These are phyloP conservation scores for Druon quercuslanigerum DNA, from an alignment of 1,140 invertebrate genomes.

Conservation along the genomic window DNA sequence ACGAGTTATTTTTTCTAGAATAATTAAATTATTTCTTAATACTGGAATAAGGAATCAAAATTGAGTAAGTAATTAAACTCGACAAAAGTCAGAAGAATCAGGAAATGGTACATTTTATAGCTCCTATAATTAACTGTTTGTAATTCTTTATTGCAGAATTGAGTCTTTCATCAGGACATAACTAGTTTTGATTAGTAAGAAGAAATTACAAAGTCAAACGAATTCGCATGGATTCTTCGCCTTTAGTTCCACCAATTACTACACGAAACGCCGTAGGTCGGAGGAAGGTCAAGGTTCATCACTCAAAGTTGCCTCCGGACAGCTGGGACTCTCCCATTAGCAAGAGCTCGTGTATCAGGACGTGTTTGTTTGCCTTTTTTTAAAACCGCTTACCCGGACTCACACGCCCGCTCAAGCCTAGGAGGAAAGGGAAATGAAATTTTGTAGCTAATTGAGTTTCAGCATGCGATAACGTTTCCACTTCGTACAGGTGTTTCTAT, in stretches of 20 bases:
- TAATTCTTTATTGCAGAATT: too few species aligned
- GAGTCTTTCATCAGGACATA: too few species aligned
- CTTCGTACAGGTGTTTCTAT: slow-evolving; percentile 55
- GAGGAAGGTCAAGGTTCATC: slow-evolving; percentile 57
- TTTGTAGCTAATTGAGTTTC: slow-evolving; percentile 57
- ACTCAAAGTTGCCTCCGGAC: slow-evolving; percentile 50
- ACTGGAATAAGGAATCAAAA: too few species aligned
- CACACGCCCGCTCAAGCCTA: slow-evolving; percentile 36
- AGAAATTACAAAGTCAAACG: not conserved
- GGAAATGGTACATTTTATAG: slow-evolving; percentile 1
- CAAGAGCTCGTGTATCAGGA: slow-evolving; percentile 51
- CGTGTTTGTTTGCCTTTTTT: slow-evolving; percentile 48
- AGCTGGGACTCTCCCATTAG: slow-evolving; percentile 57
- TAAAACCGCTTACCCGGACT: slow-evolving; percentile 39
- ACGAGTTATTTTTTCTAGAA: too few species aligned
- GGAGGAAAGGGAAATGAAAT: slow-evolving; percentile 54
- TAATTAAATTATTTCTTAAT: too few species aligned
- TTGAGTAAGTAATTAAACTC: not conserved
- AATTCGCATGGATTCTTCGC: not conserved
- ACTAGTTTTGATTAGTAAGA: too few species aligned
- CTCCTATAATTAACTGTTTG: not conserved
- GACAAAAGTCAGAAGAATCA: not conserved
- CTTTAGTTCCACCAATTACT: slow-evolving; percentile 18
- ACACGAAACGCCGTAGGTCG: slow-evolving; percentile 11
- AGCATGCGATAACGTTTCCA: slow-evolving; percentile 57